A percentile compares a stretch with the other conserved stretches of the same genome.
Conservation (phyloP, 2,113 vertebrate species). For the Neotoma lepida region DNA sequence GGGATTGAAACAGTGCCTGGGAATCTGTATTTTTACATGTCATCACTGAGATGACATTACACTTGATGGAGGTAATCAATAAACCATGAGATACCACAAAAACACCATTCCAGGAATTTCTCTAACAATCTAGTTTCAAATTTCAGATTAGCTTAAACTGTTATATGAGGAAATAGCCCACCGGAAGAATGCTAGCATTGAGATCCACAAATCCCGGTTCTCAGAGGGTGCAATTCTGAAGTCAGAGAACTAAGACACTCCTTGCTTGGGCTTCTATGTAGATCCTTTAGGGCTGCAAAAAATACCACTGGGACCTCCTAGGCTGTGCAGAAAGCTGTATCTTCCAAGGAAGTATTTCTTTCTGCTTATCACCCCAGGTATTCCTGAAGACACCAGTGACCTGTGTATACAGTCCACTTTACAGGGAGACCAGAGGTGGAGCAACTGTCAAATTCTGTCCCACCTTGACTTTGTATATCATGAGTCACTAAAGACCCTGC, state of each 20-base stretch:
- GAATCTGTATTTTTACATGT: neutral
- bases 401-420: neutral
- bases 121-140: neutral
- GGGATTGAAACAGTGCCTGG: neutral
- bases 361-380: neutral
- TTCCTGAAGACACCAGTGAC: neutral
- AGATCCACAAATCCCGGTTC: neutral
- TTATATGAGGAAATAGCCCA: neutral
- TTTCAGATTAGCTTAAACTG: neutral
- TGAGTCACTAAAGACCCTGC: neutral
- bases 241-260: neutral
- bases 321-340: neutral
- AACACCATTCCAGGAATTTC: neutral
- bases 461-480: constrained; percentile 1
- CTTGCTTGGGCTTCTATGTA: neutral
- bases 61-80: neutral
- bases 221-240: neutral
- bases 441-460: neutral
- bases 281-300: neutral
- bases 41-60: neutral
- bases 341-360: neutral
- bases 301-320: neutral
- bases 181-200: neutral
- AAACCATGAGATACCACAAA: neutral
- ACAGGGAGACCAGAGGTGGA: neutral